Evolutionary conservation across 2,888 invertebrate species (phyloP), one percentile per base, ranked within the genome.

Genomic region (Lottia scabra): DNA sequence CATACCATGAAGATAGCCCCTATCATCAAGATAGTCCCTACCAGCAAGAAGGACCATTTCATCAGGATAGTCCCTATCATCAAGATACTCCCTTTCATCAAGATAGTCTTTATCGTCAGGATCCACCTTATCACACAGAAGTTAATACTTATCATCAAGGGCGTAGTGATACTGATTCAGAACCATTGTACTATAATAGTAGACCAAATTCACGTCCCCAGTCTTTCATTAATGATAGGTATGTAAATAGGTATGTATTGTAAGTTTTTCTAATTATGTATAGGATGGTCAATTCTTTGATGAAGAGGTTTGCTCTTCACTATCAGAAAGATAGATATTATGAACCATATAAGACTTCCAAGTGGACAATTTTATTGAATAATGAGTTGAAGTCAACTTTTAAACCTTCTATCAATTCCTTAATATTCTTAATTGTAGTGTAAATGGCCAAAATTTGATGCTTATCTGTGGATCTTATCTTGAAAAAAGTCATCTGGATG

Each of bases 121-220:
- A 82, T 89, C 94, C 94, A 67, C 77, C 76, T 45, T 66, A 45
- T 63, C 76, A 76, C 67, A 75, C 72, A 27, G 30, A 30, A 30
- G 30, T 30, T 4, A 30, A 30, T 30, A 30, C 30, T 30, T 30
- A 81, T 66, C 83, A 85, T 71, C 83, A 82, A 26, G 82, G 83
- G 62, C 81, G 87, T 19, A 86, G 87, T 80, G 89, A 89, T 77
- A 87, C 88, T 23, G 90, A 90, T 76, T 89, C 89, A 0, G 91
- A 90, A 72, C 90, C 90, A 65, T 92, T 96, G 81, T 96, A 93
- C 89, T 96, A 96, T 91, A 96, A 96, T 91, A 96, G 96, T 90
- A 92, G 95, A 89, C 96, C 96, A 43, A 84, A 84, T 72, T 82
- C 89, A 95, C 95, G 83, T 67, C 83, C 82, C 12, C 82, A 82